Conservation (phyloP, 2,888 invertebrate genomes). For the Panzeria rudis region DNA sequence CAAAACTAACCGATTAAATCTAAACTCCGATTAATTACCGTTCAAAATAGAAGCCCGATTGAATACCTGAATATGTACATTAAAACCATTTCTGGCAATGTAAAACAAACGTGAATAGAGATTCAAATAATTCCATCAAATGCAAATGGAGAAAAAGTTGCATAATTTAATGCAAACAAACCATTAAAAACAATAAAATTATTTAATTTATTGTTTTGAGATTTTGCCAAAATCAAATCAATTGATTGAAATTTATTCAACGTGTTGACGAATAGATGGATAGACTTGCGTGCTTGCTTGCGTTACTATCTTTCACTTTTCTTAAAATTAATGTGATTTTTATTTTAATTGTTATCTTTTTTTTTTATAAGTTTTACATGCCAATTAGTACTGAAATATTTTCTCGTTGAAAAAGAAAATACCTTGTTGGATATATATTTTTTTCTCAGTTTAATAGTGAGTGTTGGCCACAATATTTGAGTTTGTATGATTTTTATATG, state of each 20-base stretch:
- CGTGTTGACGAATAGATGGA: slow-evolving; percentile 10
- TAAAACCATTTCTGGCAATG: neutral
- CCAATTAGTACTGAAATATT: slow-evolving; percentile 25
- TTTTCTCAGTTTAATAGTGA: slow-evolving; percentile 12
- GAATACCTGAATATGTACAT: neutral
- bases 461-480: slow-evolving; percentile 44
- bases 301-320: slow-evolving; percentile 51
- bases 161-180: slow-evolving; percentile 29
- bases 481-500: slow-evolving; percentile 29
- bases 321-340: slow-evolving; percentile 17
- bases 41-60: no score
- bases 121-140: slow-evolving; percentile 17
- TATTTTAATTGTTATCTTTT: slow-evolving; percentile 10
- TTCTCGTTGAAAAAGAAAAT: neutral
- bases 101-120: slow-evolving; percentile 27
- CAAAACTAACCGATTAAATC: no score
- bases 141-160: slow-evolving; percentile 40
- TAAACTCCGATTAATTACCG: no score
- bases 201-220: slow-evolving; percentile 50
- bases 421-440: neutral
- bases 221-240: slow-evolving; percentile 51
- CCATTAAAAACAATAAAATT: slow-evolving; percentile 16
- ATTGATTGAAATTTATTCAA: slow-evolving; percentile 17
- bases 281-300: slow-evolving; percentile 2
- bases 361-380: slow-evolving; percentile 23